Conservation (phyloP, 2,888 invertebrate genomes). For the Teinopalpus imperialis region DNA sequence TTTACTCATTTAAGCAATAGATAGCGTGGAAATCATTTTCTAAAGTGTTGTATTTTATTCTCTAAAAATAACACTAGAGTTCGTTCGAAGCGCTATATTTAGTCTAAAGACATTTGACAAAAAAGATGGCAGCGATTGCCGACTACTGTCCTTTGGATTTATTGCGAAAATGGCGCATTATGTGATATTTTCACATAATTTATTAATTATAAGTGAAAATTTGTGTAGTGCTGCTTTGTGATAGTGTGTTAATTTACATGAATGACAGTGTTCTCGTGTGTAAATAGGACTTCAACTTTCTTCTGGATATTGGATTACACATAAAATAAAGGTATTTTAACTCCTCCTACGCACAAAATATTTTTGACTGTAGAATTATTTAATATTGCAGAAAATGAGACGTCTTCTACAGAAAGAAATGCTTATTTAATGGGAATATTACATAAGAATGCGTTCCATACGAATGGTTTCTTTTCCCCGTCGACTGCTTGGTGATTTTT, state of each 20-base stretch:
- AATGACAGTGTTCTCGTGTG: conserved; percentile 74
- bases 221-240: conserved; percentile 78
- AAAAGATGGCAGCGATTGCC: conserved; percentile 81
- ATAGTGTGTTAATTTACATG: conserved; percentile 71
- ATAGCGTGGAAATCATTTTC: conserved; percentile 48
- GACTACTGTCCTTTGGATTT: conserved; percentile 76
- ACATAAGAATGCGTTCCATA: conserved; percentile 58
- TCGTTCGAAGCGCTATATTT: conserved; percentile 79
- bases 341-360: conserved; percentile 63
- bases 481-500: conserved; percentile 36
- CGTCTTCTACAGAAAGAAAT: conserved; percentile 18
- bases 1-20: conserved; percentile 34
- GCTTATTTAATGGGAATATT: conserved; percentile 49
- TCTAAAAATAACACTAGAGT: conserved; percentile 82
- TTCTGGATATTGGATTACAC: conserved; percentile 81
- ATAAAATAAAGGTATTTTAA: conserved; percentile 76
- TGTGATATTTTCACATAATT: conserved; percentile 77
- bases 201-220: conserved; percentile 73
- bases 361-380: conserved; percentile 29
- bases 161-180: conserved; percentile 79
- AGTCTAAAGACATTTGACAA: conserved; percentile 82
- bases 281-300: conserved; percentile 74
- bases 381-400: conserved; percentile 3
- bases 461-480: conserved; percentile 24
- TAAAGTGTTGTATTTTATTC: conserved; percentile 48